Base-by-base conservation (phyloP, 2,113 vertebrate species). In the Pelodiscus sinensis region DNA sequence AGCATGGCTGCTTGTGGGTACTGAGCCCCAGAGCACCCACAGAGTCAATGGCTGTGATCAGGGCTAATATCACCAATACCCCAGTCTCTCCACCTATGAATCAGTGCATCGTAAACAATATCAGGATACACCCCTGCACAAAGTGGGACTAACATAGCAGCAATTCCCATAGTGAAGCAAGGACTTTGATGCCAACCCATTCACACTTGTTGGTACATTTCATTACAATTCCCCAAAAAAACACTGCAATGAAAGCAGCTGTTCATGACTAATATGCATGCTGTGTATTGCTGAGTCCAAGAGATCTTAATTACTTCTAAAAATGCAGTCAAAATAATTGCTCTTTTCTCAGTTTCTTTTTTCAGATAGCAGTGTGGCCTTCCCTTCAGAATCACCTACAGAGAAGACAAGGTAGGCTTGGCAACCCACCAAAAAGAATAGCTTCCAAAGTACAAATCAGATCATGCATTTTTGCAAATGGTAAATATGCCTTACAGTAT, bases 121-220 rank as follows among this genome's bases (percentile, higher is more conserved):
- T 89, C 56, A 90, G 51, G 90, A 88, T 90, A 86, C 55, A 82
- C 50, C 16, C 10, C 38, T 51, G 25, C 24, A 38, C 57, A 79
- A 93, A 55, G 22, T 4, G 2, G 27, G 85, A 91, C 54, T 92
- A 95, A 96, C 94, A 95, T 93, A 93, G 81, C 60, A 38, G 82
- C 78, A 75, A 86, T 38, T 94, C 87, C 86, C 0, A 6, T 54
- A 58, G 71, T 87, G 84, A 91, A 89, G 86, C 81, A 85, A 24
- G 6, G 91, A 80, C 52, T 94, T 93, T 94, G 92, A 68, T 73
- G 58, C 29, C 90, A 94, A 91, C 75, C 81, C 10, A 0, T 54
- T 79, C 56, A 79, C 86, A 68, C 84, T 75, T 95, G 88, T 81
- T 89, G 87, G 84, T 80, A 92, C 94, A 96, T 92, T 96, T 93